Conservation (phyloP, 2,888 invertebrate species). For the Diabrotica balteata region DNA sequence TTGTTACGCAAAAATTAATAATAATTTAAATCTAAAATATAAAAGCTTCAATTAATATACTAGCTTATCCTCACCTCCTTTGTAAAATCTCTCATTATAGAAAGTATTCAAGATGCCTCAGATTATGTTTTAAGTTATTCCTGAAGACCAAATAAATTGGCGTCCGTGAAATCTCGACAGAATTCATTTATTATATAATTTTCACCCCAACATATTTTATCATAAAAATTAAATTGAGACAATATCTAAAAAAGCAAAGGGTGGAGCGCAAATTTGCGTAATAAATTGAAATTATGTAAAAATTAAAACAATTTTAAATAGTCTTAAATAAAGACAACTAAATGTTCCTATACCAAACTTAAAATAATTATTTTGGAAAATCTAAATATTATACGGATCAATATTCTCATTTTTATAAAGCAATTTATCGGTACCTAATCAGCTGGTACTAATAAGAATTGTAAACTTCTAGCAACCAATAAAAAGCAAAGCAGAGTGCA, state of each 20-base stretch:
- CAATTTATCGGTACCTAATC: too few relatives aligned
- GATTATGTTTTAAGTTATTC: constrained; percentile 36
- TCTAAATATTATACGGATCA: too few relatives aligned
- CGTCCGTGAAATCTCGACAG: constrained; percentile 25
- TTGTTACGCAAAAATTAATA: constrained; percentile 2
- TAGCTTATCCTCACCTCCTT: constrained; percentile 34
- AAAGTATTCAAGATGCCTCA: constrained; percentile 34
- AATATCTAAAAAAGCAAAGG: background rate
- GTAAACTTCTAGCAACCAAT: too few relatives aligned
- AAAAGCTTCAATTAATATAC: constrained; percentile 34
- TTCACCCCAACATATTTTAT: constrained; percentile 30
- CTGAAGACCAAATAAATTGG: constrained; percentile 33
- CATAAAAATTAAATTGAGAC: constrained; percentile 30
- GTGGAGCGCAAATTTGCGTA: too few relatives aligned
- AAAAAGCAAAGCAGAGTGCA: too few relatives aligned
- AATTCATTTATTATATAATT: constrained; percentile 31
- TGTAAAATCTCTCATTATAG: constrained; percentile 33
- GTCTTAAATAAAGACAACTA: too few relatives aligned
- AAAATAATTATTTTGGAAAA: too few relatives aligned
- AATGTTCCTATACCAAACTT: too few relatives aligned
- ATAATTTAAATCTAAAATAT: constrained; percentile 29
- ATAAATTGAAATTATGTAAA: too few relatives aligned
- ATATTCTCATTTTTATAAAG: too few relatives aligned
- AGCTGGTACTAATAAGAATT: too few relatives aligned
- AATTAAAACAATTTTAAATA: too few relatives aligned